Percentiles rank a stretch among this genome's conserved stretches.
These are phyloP conservation scores for Pteronura brasiliensis DNA, from an alignment of 2,113 vertebrate species.

Conservation along the genomic window DNA sequence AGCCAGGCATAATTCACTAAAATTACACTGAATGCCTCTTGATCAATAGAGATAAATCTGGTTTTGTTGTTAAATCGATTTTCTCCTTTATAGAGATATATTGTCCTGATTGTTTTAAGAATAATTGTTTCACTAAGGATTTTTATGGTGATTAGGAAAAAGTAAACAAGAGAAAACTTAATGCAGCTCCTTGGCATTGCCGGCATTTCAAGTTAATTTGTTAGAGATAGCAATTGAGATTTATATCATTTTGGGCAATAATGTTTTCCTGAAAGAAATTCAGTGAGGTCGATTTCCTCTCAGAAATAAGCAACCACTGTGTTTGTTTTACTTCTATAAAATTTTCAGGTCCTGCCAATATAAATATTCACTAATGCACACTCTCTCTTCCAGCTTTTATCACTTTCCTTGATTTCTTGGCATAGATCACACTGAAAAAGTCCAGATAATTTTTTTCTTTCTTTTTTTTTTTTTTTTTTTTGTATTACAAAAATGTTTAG, in stretches of 20 bases:
- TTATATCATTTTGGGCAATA: constrained; percentile 77
- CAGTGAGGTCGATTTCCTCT: constrained; percentile 78
- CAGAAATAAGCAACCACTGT: constrained; percentile 83
- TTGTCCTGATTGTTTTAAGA: constrained; percentile 89
- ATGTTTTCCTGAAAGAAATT: constrained; percentile 81
- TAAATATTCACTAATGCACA: constrained; percentile 87
- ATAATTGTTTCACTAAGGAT: constrained; percentile 85
- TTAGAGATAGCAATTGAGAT: constrained; percentile 79
- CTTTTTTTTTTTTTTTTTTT: constrained; percentile 59
- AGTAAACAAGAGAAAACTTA: constrained; percentile 83
- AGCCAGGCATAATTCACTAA: constrained; percentile 87
- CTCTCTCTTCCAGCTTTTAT: constrained; percentile 83
- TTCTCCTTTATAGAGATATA: constrained; percentile 85
- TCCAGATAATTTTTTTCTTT: constrained; percentile 77
- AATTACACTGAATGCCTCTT: constrained; percentile 85
- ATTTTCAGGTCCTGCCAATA: constrained; percentile 84
- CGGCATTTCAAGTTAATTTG: constrained; percentile 74
- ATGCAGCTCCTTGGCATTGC: constrained; percentile 76
- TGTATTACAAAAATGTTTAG: constrained; percentile 78
- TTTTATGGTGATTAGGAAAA: constrained; percentile 85
- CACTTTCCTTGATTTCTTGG: constrained; percentile 76
- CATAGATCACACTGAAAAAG: constrained; percentile 79
- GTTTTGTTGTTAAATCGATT: constrained; percentile 92
- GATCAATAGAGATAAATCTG: constrained; percentile 92
- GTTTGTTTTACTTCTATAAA: constrained; percentile 84